A percentile compares a stretch with the other conserved stretches of the same genome.
Conservation (phyloP, 2,797 vertebrate genomes). For the Lindbergichthys nudifrons region DNA sequence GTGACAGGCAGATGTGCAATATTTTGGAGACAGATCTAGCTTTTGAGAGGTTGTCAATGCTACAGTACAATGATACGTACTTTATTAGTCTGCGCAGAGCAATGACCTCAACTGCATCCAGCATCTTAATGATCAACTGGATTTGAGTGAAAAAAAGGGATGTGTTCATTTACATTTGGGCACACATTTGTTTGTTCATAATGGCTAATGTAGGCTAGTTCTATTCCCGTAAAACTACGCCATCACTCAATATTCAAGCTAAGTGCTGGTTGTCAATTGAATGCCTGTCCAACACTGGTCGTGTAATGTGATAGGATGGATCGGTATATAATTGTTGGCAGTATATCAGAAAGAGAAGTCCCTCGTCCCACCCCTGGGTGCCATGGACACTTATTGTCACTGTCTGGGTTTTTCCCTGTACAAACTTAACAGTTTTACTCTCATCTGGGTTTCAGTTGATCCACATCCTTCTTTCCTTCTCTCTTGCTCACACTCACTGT, state of each 20-base stretch:
- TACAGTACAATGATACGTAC: not conserved
- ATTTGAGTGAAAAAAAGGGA: no score
- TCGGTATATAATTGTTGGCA: slow-evolving; percentile 10
- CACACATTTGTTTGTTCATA: not conserved
- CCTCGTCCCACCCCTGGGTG: slow-evolving; percentile 17
- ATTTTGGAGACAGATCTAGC: not conserved
- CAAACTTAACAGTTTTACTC: slow-evolving; percentile 12
- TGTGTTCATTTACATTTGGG: not conserved
- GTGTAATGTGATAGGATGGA: slow-evolving; percentile 2
- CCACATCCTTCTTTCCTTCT: slow-evolving; percentile 24
- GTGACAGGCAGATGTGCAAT: slow-evolving; percentile 6
- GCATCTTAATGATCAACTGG: not conserved
- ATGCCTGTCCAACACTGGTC: slow-evolving; percentile 6
- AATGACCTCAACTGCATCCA: not conserved
- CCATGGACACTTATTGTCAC: slow-evolving; percentile 54
- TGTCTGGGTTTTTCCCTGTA: slow-evolving; percentile 8
- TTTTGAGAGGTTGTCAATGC: not conserved
- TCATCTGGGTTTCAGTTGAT: slow-evolving; percentile 38
- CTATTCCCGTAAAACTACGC: no score
- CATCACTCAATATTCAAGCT: not conserved
- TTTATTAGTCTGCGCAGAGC: not conserved
- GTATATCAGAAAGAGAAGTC: slow-evolving; percentile 19
- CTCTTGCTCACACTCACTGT: slow-evolving; percentile 10
- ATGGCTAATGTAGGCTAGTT: not conserved
- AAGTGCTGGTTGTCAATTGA: slow-evolving; percentile 7